Percentiles rank a stretch among this genome's conserved stretches.
These are phyloP conservation scores for Cisticola juncidis DNA, from an alignment of 2,113 vertebrate genomes.

Conservation along the genomic window DNA sequence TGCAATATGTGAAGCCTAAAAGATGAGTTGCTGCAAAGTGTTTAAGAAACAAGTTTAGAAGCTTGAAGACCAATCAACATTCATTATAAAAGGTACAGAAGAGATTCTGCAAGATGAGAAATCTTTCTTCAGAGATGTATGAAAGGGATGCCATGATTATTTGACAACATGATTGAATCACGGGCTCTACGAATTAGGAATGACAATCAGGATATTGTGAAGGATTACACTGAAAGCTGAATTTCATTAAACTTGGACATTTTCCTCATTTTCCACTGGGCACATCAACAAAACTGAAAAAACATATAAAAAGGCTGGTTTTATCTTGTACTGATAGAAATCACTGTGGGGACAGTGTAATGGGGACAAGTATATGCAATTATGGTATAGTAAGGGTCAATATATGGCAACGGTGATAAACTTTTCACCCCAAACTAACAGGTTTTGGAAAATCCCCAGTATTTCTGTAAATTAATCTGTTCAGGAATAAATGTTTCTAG, in stretches of 20 bases:
- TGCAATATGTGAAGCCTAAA: neutral
- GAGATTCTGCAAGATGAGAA: neutral
- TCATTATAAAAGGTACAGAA: neutral
- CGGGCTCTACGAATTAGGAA: neutral
- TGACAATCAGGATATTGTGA: neutral
- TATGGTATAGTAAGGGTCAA: neutral
- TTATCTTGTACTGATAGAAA: neutral
- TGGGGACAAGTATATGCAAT: neutral
- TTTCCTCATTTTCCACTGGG: neutral
- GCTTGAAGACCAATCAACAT: neutral
- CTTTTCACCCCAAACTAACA: neutral
- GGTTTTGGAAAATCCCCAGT: neutral
- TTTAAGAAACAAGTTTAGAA: neutral
- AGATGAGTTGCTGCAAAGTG: neutral
- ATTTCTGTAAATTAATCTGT: neutral
- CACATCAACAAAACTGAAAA: neutral
- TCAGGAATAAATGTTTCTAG: neutral
- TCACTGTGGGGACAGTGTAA: neutral
- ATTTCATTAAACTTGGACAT: neutral
- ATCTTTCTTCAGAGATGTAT: neutral
- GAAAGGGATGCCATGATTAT: neutral
- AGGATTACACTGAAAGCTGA: neutral
- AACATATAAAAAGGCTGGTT: neutral
- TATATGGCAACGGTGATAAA: neutral
- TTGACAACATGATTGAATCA: neutral